Conservation (phyloP, 1,140 invertebrate species). For the Dryas iulia region DNA sequence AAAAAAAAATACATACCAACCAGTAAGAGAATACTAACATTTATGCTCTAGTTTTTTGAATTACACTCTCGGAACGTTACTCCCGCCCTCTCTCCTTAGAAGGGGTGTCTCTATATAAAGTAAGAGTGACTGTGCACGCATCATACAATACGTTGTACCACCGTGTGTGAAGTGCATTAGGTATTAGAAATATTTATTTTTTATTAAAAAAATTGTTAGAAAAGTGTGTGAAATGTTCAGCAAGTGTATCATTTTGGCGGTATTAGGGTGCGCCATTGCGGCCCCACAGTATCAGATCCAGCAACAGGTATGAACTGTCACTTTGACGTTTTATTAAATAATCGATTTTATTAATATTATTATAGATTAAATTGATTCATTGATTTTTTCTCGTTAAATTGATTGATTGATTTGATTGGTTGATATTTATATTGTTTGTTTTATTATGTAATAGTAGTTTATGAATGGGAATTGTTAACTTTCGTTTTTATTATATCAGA, state of each 20-base stretch:
- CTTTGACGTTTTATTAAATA: too few relatives aligned
- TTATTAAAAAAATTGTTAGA: conserved; percentile 34
- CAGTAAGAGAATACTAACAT: conserved; percentile 35
- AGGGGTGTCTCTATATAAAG: conserved; percentile 75
- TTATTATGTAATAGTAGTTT: too few relatives aligned
- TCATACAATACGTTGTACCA: conserved; percentile 51
- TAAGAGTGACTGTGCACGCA: conserved; percentile 57
- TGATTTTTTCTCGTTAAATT: too few relatives aligned
- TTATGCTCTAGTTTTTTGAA: conserved; percentile 48
- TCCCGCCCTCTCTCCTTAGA: conserved; percentile 58
- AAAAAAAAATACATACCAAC: conserved; percentile 10
- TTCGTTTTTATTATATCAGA: too few relatives aligned
- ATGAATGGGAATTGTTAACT: too few relatives aligned
- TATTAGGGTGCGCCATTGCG: conserved; percentile 59
- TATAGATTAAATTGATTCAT: too few relatives aligned
- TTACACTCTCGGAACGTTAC: conserved; percentile 29
- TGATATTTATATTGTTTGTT: too few relatives aligned
- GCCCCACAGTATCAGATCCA: conserved; percentile 61
- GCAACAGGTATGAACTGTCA: conserved; percentile 50
- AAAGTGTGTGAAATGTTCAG: conserved; percentile 61
- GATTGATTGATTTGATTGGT: too few relatives aligned
- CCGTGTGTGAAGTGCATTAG: conserved; percentile 64
- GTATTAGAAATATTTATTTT: conserved; percentile 18
- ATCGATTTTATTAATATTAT: too few relatives aligned
- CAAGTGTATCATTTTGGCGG: conserved; percentile 59